These are phyloP conservation scores for Patiria pectinifera DNA, from an alignment of 53 echinoderm and acorn worm genomes.

Conservation along the genomic window DNA sequence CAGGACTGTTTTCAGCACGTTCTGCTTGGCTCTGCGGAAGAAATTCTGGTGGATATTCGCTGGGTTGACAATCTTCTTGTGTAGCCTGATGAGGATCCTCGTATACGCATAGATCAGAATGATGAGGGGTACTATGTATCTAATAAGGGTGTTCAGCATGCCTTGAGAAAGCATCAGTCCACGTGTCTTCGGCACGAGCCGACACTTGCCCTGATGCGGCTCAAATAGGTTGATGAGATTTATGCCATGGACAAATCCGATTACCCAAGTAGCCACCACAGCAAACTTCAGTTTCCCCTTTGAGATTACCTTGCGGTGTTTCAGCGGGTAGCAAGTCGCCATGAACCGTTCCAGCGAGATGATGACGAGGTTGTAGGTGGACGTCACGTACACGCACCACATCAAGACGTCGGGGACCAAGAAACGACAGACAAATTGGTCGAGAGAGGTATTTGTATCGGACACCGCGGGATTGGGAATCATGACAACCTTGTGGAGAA, in stretches of 20 bases:
- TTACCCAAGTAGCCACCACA: slow-evolving; percentile 27
- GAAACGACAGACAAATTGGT: not conserved
- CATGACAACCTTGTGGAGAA: not conserved
- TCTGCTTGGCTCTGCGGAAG: slow-evolving; percentile 6
- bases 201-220: not conserved
- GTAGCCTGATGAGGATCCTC: slow-evolving; percentile 61
- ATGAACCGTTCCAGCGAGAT: too few species aligned
- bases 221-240: not conserved
- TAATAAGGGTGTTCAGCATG: slow-evolving; percentile 19
- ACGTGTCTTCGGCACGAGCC: not conserved
- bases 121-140: slow-evolving; percentile 49
- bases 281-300: not conserved
- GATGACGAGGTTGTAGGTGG: slow-evolving; percentile 14
- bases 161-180: not conserved
- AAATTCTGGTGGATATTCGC: not conserved
- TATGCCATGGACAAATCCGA: not conserved
- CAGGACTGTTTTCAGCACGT: slow-evolving; percentile 20
- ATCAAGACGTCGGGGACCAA: not conserved
- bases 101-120: slow-evolving; percentile 57
- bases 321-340: slow-evolving; percentile 26
- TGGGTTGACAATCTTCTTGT: slow-evolving; percentile 25
- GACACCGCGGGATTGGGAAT: not conserved
- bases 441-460: not conserved
- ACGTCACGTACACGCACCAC: not conserved
- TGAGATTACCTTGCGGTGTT: slow-evolving; percentile 28